phyloP scores from a whole-genome alignment of 2,797 vertebrate species.

The Acanthurus lineatus region DNA sequence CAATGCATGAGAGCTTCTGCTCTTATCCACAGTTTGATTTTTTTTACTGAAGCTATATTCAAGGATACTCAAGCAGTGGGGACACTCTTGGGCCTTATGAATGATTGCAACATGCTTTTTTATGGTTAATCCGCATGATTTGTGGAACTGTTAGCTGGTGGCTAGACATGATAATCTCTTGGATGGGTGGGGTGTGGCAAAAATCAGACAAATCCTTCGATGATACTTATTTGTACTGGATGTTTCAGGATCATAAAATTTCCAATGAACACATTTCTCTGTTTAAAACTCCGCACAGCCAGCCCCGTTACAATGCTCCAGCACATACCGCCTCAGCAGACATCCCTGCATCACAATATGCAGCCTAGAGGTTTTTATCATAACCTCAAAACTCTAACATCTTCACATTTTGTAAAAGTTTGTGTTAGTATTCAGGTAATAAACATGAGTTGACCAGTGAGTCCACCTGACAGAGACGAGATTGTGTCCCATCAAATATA shows the following conservation, averaged over 20 bases:
- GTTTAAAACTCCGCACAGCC: background rate
- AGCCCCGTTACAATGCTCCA: background rate
- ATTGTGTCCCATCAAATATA: background rate
- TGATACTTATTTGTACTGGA: background rate
- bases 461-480: background rate
- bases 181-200: background rate
- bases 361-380: no score
- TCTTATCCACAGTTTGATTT: constrained; percentile 62
- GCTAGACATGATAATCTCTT: constrained; percentile 38
- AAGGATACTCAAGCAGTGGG: constrained; percentile 63
- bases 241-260: constrained; percentile 1
- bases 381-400: no score
- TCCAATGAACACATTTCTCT: background rate
- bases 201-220: constrained; percentile 14
- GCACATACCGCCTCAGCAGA: no score
- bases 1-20: constrained; percentile 41
- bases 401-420: no score
- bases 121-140: constrained; percentile 35
- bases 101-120: constrained; percentile 21
- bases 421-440: background rate
- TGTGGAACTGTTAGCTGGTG: constrained; percentile 19
- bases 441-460: background rate
- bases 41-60: constrained; percentile 35
- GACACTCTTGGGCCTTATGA: constrained; percentile 42
- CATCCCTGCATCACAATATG: no score